Base-by-base conservation (phyloP, 2,113 vertebrate species). In the Cryptomyrus ogoouensis region DNA sequence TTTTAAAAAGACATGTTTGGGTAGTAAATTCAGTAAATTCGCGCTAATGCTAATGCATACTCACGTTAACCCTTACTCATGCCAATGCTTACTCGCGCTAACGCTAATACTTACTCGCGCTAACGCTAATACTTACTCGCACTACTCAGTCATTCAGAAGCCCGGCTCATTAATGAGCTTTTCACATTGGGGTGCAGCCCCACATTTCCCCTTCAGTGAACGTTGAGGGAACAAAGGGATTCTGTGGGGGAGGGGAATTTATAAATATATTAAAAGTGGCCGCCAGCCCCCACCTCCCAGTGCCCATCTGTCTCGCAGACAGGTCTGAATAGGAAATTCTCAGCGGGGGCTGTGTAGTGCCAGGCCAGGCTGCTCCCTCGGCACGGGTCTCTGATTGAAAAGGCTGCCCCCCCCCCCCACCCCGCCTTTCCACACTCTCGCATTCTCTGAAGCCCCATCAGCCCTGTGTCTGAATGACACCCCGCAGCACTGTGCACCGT, bases 271-370 rank as follows among this genome's bases (percentile, higher is more conserved):
- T 89, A 89, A 80, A 31, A 83, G 46, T 50, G 31, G 19, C 35
- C 39, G 13, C 87, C 87, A 52, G 50, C 87, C 52, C 89, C 89
- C 17, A 13, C 50, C 95, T 94, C 94, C 94, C 94, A 92, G 92
- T 92, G 92, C 94, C 95, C 94, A 95, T 95, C 95, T 96, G 95
- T 93, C 58, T 62, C 35, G 89, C 56, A 52, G 83, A 66, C 88
- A 42, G 80, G 91, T 91, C 91, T 95, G 93, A 95, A 94, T 94
- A 91, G 93, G 89, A 91, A 90, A 89, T 88, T 91, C 92, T 93
- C 90, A 19, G 89, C 89, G 90, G 91, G 62, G 83, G 74, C 84
- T 66, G 83, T 74, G 88, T 88, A 62, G 89, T 90, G 27, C 47
- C 44, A 52, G 89, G 46, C 85, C 49, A 87, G 90, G 91, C 87